phyloP scores from a whole-genome alignment of 2,888 invertebrate genomes.

The Desoria tigrina region DNA sequence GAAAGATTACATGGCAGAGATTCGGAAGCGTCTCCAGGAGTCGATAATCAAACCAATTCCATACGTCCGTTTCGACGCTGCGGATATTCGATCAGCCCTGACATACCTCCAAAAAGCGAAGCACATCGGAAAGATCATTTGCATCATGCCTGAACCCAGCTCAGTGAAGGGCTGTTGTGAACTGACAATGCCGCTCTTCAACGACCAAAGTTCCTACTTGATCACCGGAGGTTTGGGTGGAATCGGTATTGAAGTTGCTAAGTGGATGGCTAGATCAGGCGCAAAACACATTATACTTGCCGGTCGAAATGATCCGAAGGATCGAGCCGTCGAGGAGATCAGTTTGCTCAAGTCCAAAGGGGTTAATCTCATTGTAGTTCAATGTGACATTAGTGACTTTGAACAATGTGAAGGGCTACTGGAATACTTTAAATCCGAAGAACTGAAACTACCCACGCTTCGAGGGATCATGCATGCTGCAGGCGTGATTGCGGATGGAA shows the following conservation, averaged over 20 bases:
- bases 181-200: slow-evolving; percentile 9
- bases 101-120: slow-evolving; percentile 20
- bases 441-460: slow-evolving; percentile 7
- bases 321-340: neutral
- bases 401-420: slow-evolving; percentile 9
- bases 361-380: neutral
- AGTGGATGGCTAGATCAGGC: slow-evolving; percentile 25
- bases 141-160: slow-evolving; percentile 13
- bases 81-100: slow-evolving; percentile 21
- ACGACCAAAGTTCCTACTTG: slow-evolving; percentile 18
- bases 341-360: neutral
- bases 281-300: slow-evolving; percentile 11
- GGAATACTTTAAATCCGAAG: slow-evolving; percentile 14
- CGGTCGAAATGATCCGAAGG: slow-evolving; percentile 5
- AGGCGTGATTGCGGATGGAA: slow-evolving; percentile 18
- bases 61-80: slow-evolving; percentile 13
- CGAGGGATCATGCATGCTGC: slow-evolving; percentile 30
- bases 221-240: slow-evolving; percentile 34
- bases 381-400: neutral
- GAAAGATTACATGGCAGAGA: neutral
- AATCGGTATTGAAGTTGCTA: slow-evolving; percentile 25
- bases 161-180: too few relatives aligned
- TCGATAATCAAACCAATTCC: slow-evolving; percentile 5
- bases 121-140: slow-evolving; percentile 26
- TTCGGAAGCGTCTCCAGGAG: neutral